These are phyloP conservation scores for Halictus quadricinctus DNA, from an alignment of 2,888 invertebrate genomes.

Conservation along the genomic window DNA sequence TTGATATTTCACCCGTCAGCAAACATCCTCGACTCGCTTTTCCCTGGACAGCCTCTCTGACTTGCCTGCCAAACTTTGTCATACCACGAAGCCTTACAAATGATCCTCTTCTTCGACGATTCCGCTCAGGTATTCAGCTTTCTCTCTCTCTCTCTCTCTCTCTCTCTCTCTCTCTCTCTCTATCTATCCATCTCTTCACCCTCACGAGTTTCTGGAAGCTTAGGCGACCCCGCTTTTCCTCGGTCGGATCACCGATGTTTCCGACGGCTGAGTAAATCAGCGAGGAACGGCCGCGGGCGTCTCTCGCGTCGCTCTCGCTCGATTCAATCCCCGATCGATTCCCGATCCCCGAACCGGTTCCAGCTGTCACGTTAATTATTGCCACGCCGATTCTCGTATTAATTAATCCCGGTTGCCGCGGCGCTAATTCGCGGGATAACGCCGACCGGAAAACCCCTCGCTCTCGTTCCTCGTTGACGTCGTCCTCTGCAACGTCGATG, in stretches of 20 bases:
- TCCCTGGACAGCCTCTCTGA: not conserved
- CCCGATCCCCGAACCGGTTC: not conserved
- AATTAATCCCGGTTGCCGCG: constrained; percentile 45
- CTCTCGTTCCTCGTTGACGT: not conserved
- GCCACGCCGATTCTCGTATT: constrained; percentile 33
- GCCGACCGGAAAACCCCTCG: constrained; percentile 3
- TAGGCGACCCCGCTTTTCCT: not conserved
- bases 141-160: not conserved
- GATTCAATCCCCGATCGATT: constrained; percentile 19
- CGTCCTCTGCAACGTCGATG: not conserved
- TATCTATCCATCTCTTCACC: not conserved
- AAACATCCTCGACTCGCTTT: not conserved
- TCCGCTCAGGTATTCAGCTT: not conserved
- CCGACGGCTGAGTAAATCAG: not conserved
- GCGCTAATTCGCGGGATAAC: constrained; percentile 51
- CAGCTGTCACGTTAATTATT: constrained; percentile 33
- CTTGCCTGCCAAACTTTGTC: constrained; percentile 12
- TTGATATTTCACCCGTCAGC: not conserved
- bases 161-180: not conserved
- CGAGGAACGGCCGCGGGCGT: not conserved
- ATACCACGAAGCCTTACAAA: not conserved
- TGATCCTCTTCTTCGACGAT: not conserved
- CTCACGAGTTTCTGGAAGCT: not conserved
- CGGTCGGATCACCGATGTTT: not conserved
- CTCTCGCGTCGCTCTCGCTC: not conserved